phyloP scores from a whole-genome alignment of 2,113 vertebrate genomes.

The Malaclemys terrapin region DNA sequence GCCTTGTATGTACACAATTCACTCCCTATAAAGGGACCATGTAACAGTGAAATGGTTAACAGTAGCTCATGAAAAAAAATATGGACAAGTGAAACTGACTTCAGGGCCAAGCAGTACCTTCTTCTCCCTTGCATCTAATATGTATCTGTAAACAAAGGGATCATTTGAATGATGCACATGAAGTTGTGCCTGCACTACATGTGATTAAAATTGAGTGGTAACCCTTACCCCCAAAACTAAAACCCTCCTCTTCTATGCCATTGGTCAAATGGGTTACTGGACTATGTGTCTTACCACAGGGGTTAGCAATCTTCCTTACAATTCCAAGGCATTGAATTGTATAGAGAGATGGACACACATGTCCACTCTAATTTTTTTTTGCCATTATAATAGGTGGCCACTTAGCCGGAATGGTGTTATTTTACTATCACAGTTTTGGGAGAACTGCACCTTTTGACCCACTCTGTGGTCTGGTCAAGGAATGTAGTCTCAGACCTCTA shows the following conservation, averaged over 20 bases:
- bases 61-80: neutral
- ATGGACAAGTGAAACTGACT: neutral
- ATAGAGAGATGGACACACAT: neutral
- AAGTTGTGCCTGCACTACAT: neutral
- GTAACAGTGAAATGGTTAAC: neutral
- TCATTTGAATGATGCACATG: neutral
- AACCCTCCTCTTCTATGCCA: neutral
- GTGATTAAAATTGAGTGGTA: conserved; percentile 3
- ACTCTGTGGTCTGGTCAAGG: neutral
- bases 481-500: neutral
- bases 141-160: neutral
- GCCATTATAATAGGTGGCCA: neutral
- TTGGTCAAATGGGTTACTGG: neutral
- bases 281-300: neutral
- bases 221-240: neutral
- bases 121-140: neutral
- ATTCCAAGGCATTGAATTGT: neutral
- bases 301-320: neutral
- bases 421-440: neutral
- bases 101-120: conserved; percentile 16
- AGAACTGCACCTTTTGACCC: neutral
- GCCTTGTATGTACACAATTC: neutral
- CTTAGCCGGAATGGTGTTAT: neutral
- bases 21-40: neutral
- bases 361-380: neutral